Conservation (phyloP, 2,797 vertebrate genomes). For the Cebuella pygmaea region DNA sequence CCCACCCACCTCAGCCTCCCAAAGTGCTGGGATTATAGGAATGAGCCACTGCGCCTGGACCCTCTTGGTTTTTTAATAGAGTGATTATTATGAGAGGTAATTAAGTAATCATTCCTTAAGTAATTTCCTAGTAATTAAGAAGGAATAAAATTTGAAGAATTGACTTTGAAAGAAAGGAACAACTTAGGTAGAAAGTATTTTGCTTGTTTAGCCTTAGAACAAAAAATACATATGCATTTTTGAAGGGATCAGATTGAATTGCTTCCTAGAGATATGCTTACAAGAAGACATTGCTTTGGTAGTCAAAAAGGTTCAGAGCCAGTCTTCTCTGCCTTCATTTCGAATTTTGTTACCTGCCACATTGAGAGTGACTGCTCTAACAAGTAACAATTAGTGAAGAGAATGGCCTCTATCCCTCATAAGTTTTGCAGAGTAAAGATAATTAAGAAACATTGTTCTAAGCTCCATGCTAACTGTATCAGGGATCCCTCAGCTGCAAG, state of each 20-base stretch:
- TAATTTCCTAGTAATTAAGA: neutral
- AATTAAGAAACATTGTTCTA: neutral
- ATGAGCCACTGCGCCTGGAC: neutral
- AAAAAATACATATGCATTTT: neutral
- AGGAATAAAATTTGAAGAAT: neutral
- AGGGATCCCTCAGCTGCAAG: neutral
- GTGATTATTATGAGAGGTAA: neutral
- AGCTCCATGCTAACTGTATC: neutral
- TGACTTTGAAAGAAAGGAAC: neutral
- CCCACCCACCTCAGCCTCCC: neutral
- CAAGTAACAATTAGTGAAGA: neutral
- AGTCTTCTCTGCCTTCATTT: neutral
- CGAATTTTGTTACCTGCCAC: neutral
- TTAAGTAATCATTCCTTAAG: neutral
- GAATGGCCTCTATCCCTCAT: neutral
- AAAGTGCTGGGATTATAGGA: neutral
- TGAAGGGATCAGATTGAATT: neutral
- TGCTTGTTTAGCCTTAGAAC: neutral
- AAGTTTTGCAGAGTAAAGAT: neutral
- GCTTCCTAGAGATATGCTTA: neutral
- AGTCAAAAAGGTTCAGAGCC: neutral
- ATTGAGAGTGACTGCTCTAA: neutral
- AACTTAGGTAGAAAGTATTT: neutral
- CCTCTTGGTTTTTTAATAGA: neutral
- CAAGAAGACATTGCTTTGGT: neutral